Conservation (phyloP, 2,888 invertebrate genomes). For the Phalera bucephala region DNA sequence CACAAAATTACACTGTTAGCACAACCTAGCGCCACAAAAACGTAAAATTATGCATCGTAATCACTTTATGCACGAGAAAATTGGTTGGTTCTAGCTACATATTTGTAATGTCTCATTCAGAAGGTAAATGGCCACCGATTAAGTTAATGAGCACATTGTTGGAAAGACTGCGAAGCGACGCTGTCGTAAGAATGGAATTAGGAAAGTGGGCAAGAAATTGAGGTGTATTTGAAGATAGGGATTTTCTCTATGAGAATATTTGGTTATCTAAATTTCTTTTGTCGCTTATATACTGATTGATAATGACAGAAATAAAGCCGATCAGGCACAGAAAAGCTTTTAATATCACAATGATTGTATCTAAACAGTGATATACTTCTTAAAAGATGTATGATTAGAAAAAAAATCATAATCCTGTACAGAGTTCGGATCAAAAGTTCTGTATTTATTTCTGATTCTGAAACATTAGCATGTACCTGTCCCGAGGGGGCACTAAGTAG, state of each 20-base stretch:
- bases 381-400: too few species aligned
- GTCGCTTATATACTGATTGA: too few species aligned
- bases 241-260: constrained; percentile 17
- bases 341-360: too few species aligned
- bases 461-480: too few species aligned
- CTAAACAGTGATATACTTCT: too few species aligned
- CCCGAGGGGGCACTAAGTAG: too few species aligned
- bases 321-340: too few species aligned
- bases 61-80: constrained; percentile 42
- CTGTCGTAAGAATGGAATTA: constrained; percentile 37
- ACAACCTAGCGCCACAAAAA: constrained; percentile 17
- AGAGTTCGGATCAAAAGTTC: too few species aligned
- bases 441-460: too few species aligned
- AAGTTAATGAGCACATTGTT: constrained; percentile 58
- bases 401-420: too few species aligned
- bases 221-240: constrained; percentile 22
- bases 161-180: constrained; percentile 30
- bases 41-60: constrained; percentile 33
- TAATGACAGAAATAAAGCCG: too few species aligned
- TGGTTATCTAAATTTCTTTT: too few species aligned
- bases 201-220: constrained; percentile 32
- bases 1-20: constrained; percentile 11
- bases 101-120: constrained; percentile 55
- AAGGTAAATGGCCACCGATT: constrained; percentile 53
- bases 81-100: constrained; percentile 29